phyloP scores from a whole-genome alignment of 2,113 vertebrate species.

The Ahaetulla prasina region DNA sequence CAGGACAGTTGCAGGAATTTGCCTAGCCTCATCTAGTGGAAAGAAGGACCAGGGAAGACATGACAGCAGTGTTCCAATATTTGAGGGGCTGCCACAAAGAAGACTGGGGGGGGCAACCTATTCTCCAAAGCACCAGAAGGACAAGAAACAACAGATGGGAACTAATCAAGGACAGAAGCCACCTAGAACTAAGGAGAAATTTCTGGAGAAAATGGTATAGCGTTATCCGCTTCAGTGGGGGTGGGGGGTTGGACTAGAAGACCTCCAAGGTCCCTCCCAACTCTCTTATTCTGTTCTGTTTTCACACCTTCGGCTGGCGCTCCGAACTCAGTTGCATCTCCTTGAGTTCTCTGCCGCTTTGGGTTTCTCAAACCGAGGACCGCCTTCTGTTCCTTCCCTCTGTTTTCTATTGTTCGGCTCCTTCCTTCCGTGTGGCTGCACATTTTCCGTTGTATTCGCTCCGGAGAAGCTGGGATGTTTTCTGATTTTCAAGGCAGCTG shows the following conservation, averaged over 20 bases:
- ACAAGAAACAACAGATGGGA: too few relatives aligned
- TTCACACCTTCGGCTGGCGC: background rate
- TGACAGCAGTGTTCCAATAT: too few relatives aligned
- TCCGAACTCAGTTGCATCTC: background rate
- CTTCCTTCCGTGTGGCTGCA: background rate
- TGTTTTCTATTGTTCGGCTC: background rate
- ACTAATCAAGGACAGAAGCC: too few relatives aligned
- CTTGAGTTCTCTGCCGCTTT: background rate
- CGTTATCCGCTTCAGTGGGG: too few relatives aligned
- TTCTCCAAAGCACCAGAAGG: too few relatives aligned
- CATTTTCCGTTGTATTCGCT: background rate
- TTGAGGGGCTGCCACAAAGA: too few relatives aligned
- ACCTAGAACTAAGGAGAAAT: too few relatives aligned
- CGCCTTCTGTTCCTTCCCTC: background rate
- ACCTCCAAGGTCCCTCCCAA: background rate
- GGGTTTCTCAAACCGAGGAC: background rate
- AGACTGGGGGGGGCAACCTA: too few relatives aligned
- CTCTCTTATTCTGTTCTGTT: background rate
- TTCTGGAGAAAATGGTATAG: too few relatives aligned
- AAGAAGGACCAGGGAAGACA: too few relatives aligned
- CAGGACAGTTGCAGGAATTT: background rate
- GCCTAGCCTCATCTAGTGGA: rapidly evolving
- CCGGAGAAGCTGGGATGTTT: background rate
- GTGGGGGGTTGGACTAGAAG: background rate
- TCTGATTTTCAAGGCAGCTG: background rate